Conservation (phyloP, 2,113 vertebrate species). For the Chrysemys picta region DNA sequence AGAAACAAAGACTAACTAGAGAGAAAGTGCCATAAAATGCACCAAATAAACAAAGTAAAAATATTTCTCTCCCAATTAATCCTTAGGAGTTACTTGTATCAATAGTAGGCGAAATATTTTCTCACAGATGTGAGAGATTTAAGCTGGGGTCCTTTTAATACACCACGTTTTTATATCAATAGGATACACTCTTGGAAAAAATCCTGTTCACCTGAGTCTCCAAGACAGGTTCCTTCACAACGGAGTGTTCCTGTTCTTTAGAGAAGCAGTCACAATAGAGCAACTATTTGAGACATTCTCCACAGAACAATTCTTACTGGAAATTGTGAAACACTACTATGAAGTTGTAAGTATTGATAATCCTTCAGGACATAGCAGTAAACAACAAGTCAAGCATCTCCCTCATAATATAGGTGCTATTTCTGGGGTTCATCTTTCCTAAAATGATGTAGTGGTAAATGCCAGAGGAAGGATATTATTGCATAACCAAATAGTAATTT, state of each 20-base stretch:
- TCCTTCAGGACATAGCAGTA: background rate
- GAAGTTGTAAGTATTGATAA: background rate
- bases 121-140: background rate
- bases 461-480: accelerated
- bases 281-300: background rate
- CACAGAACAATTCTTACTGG: accelerated
- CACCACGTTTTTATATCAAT: accelerated
- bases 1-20: background rate
- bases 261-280: background rate
- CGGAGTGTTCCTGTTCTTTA: background rate
- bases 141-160: background rate
- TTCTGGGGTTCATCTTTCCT: background rate
- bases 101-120: background rate
- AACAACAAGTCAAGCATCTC: background rate
- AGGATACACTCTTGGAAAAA: accelerated
- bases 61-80: background rate
- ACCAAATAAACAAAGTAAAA: background rate
- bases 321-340: background rate
- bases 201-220: accelerated
- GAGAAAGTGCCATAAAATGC: background rate
- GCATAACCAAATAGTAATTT: background rate
- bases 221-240: background rate
- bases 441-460: background rate
- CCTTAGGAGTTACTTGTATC: background rate
- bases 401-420: accelerated